Conservation (phyloP, 2,113 vertebrate species). For the Hippocampus comes region DNA sequence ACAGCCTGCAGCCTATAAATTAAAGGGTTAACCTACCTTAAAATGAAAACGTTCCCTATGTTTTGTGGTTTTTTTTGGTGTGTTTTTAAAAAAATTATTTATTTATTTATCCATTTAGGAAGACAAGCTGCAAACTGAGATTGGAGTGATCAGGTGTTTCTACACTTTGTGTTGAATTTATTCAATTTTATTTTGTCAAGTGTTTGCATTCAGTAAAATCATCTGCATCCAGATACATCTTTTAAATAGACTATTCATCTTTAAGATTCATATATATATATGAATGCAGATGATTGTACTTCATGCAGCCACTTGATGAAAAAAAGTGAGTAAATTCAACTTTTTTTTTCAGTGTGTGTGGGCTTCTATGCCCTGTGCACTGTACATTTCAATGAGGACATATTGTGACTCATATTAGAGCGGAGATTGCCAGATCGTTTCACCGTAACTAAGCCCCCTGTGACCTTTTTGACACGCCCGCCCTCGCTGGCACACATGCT, state of each 20-base stretch:
- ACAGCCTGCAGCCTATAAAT: constrained; percentile 27
- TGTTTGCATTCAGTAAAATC: too few relatives aligned
- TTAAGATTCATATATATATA: too few relatives aligned
- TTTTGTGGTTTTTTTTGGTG: neutral
- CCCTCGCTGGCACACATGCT: constrained; percentile 1
- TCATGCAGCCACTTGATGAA: too few relatives aligned
- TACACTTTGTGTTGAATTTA: neutral
- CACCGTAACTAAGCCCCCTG: constrained; percentile 22
- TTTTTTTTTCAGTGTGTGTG: neutral
- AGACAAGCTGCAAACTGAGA: neutral
- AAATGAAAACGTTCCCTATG: constrained; percentile 16
- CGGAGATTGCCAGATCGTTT: constrained; percentile 2
- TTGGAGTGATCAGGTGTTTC: neutral
- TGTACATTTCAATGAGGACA: constrained; percentile 45
- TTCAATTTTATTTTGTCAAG: too few relatives aligned
- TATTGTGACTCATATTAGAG: constrained; percentile 56
- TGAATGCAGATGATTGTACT: too few relatives aligned
- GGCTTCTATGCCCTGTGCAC: constrained; percentile 23
- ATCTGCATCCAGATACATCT: constrained; percentile 14
- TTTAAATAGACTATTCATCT: too few relatives aligned
- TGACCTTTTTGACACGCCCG: constrained; percentile 25
- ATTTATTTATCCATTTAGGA: neutral
- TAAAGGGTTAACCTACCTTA: constrained; percentile 30
- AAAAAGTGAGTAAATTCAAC: too few relatives aligned
- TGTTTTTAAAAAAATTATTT: neutral